Evolutionary conservation across 2,888 invertebrate species (phyloP).

Genomic region (Chouioia cunea): DNA sequence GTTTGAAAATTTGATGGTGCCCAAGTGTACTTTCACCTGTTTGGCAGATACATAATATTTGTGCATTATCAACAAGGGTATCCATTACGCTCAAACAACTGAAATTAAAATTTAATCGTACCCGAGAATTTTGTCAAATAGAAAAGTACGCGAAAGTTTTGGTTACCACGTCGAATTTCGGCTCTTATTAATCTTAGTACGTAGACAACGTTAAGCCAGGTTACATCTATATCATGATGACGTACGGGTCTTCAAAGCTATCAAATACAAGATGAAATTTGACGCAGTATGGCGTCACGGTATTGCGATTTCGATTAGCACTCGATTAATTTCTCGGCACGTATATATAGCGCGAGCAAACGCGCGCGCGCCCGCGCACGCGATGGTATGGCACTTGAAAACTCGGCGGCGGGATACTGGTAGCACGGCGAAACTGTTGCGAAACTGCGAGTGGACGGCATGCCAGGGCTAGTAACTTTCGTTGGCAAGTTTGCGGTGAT

Average conservation of each 20-base stretch:
- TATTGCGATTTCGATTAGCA: slow-evolving; percentile 38
- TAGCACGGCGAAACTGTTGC: slow-evolving; percentile 33
- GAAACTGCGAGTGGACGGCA: slow-evolving; percentile 34
- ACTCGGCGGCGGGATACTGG: neutral
- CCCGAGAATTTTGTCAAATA: no score
- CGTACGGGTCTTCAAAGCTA: slow-evolving; percentile 1
- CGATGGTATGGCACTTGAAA: neutral
- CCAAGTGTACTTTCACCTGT: neutral
- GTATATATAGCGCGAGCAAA: slow-evolving; percentile 18
- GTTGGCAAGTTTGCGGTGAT: slow-evolving; percentile 46
- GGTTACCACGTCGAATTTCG: neutral
- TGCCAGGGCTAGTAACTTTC: slow-evolving; percentile 45
- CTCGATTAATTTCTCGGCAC: slow-evolving; percentile 42
- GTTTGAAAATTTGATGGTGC: neutral
- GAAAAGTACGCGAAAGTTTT: no score
- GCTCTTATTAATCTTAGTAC: slow-evolving; percentile 19
- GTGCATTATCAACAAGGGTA: no score
- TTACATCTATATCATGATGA: no score
- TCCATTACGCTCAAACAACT: no score
- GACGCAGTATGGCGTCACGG: neutral
- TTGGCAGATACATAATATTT: no score
- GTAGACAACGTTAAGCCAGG: no score
- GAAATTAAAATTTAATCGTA: no score
- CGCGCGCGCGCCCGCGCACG: neutral
- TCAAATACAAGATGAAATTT: slow-evolving; percentile 33